Percentiles rank a stretch among this genome's conserved stretches.
Conservation (phyloP, 2,113 vertebrate genomes). For the Eidolon helvum region DNA sequence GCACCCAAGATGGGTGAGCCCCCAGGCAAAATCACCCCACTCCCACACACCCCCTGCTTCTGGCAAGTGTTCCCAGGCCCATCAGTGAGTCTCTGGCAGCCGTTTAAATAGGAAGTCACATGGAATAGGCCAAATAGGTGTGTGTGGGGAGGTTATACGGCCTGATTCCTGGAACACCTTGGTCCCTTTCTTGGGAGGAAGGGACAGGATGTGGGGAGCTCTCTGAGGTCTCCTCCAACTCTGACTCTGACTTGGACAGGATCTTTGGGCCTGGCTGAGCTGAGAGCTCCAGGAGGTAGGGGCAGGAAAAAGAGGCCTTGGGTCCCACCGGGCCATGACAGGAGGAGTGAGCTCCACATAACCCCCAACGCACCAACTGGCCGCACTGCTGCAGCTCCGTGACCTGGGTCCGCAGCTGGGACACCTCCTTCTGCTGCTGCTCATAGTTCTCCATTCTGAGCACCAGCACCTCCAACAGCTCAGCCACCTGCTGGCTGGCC, state of each 20-base stretch:
- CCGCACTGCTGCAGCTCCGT: constrained; percentile 89
- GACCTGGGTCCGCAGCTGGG: constrained; percentile 87
- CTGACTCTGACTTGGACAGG: neutral
- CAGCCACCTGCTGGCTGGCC: constrained; percentile 87
- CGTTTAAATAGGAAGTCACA: neutral
- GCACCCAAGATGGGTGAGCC: neutral
- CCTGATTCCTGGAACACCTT: neutral
- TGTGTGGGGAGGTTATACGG: fast-evolving
- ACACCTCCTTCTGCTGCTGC: constrained; percentile 91
- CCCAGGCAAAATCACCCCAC: neutral
- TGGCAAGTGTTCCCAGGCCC: neutral
- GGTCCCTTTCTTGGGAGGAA: neutral
- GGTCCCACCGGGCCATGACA: fast-evolving
- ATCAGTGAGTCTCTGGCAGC: neutral
- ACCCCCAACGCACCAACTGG: constrained; percentile 81
- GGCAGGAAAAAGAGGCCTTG: neutral
- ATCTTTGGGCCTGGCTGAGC: neutral
- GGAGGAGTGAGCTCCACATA: neutral
- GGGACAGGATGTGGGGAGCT: neutral
- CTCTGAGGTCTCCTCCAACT: neutral
- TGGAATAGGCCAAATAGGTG: too few species aligned
- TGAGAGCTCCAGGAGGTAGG: neutral
- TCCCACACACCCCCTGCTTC: fast-evolving
- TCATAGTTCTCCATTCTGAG: constrained; percentile 86
- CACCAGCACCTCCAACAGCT: constrained; percentile 89